A percentile compares a stretch with the other conserved stretches of the same genome.
Evolutionary conservation across 2,888 invertebrate genomes (phyloP).

Genomic region (Petrolisthes cinctipes): DNA sequence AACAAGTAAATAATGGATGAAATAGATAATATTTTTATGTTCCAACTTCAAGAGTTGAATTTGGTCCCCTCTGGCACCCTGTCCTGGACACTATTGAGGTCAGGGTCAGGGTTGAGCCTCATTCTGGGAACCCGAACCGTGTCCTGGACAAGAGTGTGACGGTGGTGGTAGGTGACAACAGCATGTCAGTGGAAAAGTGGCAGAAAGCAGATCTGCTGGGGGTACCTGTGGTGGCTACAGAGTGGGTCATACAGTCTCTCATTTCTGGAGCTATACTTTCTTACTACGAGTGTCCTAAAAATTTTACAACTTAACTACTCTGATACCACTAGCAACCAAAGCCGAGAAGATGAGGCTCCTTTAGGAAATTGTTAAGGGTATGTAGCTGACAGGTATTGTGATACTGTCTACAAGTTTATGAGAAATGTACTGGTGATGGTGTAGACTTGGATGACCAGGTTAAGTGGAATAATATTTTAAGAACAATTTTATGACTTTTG

Average conservation of each 20-base stretch:
- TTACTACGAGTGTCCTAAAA: conserved; percentile 36
- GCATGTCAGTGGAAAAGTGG: conserved; percentile 52
- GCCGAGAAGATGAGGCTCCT: background rate
- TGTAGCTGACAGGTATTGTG: background rate
- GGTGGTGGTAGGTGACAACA: conserved; percentile 56
- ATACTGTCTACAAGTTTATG: too few species aligned
- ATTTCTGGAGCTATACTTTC: conserved; percentile 48
- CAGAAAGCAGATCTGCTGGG: conserved; percentile 47
- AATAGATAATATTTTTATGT: too few species aligned
- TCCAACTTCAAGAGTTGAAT: too few species aligned
- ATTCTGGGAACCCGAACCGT: conserved; percentile 45
- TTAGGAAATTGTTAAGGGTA: background rate
- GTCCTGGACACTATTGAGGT: conserved; percentile 52
- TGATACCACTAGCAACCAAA: background rate
- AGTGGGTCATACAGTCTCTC: conserved; percentile 64
- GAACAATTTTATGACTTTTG: background rate
- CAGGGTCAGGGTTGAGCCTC: conserved; percentile 49
- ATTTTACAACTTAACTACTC: conserved; percentile 40
- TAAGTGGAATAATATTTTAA: background rate
- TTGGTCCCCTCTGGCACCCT: conserved; percentile 53
- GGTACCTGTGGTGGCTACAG: conserved; percentile 56
- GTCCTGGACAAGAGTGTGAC: conserved; percentile 53
- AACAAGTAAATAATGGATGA: too few species aligned
- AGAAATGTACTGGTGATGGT: background rate
- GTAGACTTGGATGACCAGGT: background rate